These are phyloP conservation scores for Rhadina sibilatrix DNA, from an alignment of 2,113 vertebrate species.

Conservation along the genomic window DNA sequence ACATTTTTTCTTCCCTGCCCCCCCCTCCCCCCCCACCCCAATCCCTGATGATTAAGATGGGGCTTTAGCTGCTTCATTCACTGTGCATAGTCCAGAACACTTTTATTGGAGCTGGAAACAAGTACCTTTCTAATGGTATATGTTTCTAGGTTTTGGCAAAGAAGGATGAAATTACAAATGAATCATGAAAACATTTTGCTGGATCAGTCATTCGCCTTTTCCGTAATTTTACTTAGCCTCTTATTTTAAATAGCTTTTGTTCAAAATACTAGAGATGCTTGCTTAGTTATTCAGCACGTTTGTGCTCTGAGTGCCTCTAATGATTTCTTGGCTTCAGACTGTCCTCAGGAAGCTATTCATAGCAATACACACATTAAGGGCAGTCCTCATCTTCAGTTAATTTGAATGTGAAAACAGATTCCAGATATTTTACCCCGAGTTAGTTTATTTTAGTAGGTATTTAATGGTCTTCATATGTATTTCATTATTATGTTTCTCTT, in stretches of 20 bases:
- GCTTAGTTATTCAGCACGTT: neutral
- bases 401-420: neutral
- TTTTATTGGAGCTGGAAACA: neutral
- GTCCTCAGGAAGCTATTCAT: slow-evolving; percentile 15
- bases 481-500: neutral
- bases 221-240: neutral
- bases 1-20: neutral
- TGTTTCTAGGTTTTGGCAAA: slow-evolving; percentile 16
- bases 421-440: neutral
- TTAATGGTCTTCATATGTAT: neutral
- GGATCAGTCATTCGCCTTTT: neutral
- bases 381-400: neutral
- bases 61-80: neutral
- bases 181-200: neutral
- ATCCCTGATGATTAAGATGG: neutral
- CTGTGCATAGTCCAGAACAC: neutral
- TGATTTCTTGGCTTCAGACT: slow-evolving; percentile 19
- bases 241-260: neutral
- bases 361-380: neutral
- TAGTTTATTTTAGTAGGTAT: neutral
- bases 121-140: neutral
- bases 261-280: neutral
- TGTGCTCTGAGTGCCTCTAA: neutral
- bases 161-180: neutral
- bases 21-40: neutral